phyloP scores from a whole-genome alignment of 2,888 invertebrate genomes.

The Tachina grossa region DNA sequence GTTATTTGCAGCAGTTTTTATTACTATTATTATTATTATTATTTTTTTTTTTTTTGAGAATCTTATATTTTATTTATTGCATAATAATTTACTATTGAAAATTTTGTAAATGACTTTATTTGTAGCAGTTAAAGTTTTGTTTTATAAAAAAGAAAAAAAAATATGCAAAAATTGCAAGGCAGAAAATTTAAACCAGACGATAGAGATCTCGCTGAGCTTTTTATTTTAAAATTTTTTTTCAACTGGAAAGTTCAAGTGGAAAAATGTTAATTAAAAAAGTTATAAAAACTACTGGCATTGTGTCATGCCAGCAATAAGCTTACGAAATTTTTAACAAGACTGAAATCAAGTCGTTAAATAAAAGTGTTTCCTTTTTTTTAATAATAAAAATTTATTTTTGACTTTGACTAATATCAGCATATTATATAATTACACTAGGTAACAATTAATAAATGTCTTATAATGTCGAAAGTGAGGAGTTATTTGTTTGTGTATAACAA shows the following conservation, averaged over 20 bases:
- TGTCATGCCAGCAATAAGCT: not conserved
- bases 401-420: not conserved
- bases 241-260: not conserved
- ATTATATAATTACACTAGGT: not conserved
- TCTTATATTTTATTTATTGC: slow-evolving; percentile 60
- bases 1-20: slow-evolving; percentile 39
- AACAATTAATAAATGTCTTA: not conserved
- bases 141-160: not conserved
- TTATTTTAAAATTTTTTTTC: not conserved
- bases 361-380: not conserved
- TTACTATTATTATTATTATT: not conserved
- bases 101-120: slow-evolving; percentile 59
- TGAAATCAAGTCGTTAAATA: not conserved
- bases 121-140: slow-evolving; percentile 15
- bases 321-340: not conserved
- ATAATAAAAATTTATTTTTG: not conserved
- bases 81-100: slow-evolving; percentile 65
- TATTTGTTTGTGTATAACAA: too few species aligned
- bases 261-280: not conserved
- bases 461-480: too few species aligned
- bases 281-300: not conserved
- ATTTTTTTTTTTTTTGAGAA: not conserved
- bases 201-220: not conserved
- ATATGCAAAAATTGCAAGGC: not conserved
- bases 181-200: not conserved